Conservation (phyloP, 2,888 invertebrate genomes). For the Athalia circularis region DNA sequence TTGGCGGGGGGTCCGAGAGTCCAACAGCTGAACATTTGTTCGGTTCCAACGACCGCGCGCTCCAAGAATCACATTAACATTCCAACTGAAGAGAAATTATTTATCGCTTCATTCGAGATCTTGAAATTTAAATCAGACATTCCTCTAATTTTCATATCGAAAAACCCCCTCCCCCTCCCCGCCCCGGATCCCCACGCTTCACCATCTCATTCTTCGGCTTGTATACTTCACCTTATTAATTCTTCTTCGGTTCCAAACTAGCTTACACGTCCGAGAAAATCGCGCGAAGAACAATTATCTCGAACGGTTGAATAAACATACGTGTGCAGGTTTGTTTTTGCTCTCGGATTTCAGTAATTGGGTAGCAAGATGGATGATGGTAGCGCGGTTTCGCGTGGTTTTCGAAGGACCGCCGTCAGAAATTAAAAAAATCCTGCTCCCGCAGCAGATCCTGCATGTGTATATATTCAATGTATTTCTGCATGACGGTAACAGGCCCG, state of each 20-base stretch:
- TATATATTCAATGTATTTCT: too few relatives aligned
- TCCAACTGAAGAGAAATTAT: constrained; percentile 67
- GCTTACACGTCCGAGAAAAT: too few relatives aligned
- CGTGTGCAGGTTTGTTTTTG: too few relatives aligned
- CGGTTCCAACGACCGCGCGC: constrained; percentile 54
- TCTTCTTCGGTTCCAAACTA: too few relatives aligned
- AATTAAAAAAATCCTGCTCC: constrained; percentile 68
- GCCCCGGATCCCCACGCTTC: not conserved
- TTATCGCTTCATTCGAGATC: constrained; percentile 71
- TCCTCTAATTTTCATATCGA: constrained; percentile 64
- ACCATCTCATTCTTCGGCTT: constrained; percentile 47
- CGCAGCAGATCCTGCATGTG: too few relatives aligned
- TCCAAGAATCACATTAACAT: constrained; percentile 66
- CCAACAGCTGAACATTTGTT: constrained; percentile 57
- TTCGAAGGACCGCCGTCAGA: constrained; percentile 59
- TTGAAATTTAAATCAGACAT: constrained; percentile 69
- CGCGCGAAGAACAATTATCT: too few relatives aligned
- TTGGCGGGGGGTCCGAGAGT: constrained; percentile 64
- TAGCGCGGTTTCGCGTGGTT: constrained; percentile 68
- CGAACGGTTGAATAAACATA: too few relatives aligned
- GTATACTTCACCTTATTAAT: not conserved
- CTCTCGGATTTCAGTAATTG: constrained; percentile 61
- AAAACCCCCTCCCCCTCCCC: not conserved
- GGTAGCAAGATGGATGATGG: constrained; percentile 68
- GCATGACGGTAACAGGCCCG: too few relatives aligned